A percentile compares a stretch with the other conserved stretches of the same genome.
These are phyloP conservation scores for Drosophila affinis DNA, from an alignment of 2,888 invertebrate genomes.

Conservation along the genomic window DNA sequence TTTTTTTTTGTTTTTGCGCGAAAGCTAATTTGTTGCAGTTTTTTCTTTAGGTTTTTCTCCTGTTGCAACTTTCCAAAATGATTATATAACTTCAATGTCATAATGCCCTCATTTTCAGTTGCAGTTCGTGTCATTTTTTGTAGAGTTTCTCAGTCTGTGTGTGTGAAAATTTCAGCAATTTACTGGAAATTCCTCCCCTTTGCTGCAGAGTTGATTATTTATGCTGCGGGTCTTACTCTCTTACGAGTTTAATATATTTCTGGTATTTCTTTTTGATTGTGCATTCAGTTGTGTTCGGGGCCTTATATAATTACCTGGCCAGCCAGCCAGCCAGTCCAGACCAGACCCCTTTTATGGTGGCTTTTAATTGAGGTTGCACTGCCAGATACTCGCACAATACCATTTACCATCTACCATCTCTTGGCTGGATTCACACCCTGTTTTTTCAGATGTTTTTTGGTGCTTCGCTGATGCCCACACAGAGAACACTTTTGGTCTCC, in stretches of 20 bases:
- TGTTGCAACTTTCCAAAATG: background rate
- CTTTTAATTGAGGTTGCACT: slow-evolving; percentile 28
- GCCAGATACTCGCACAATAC: slow-evolving; percentile 11
- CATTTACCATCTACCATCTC: background rate
- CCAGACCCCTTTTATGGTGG: slow-evolving; percentile 45
- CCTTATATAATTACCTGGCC: slow-evolving; percentile 67
- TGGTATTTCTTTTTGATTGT: slow-evolving; percentile 42
- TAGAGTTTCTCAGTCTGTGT: background rate
- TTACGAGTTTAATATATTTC: slow-evolving; percentile 23
- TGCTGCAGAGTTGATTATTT: slow-evolving; percentile 22
- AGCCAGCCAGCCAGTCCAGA: slow-evolving; percentile 3
- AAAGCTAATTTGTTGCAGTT: slow-evolving; percentile 5
- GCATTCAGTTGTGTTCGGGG: slow-evolving; percentile 34
- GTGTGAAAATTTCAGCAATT: slow-evolving; percentile 32
- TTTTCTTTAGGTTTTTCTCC: background rate
- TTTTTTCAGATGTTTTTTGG: background rate
- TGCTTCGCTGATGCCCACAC: slow-evolving; percentile 24
- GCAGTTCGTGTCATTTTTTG: slow-evolving; percentile 53
- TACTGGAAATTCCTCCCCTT: slow-evolving; percentile 30
- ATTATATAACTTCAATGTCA: slow-evolving; percentile 58
- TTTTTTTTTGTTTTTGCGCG: background rate
- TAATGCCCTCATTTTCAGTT: slow-evolving; percentile 63
- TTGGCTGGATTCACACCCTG: slow-evolving; percentile 38
- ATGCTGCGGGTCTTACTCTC: slow-evolving; percentile 36
- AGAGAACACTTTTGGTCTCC: slow-evolving; percentile 15